phyloP scores from a whole-genome alignment of 92 coral and sea anemone genomes.

The Porites rus region DNA sequence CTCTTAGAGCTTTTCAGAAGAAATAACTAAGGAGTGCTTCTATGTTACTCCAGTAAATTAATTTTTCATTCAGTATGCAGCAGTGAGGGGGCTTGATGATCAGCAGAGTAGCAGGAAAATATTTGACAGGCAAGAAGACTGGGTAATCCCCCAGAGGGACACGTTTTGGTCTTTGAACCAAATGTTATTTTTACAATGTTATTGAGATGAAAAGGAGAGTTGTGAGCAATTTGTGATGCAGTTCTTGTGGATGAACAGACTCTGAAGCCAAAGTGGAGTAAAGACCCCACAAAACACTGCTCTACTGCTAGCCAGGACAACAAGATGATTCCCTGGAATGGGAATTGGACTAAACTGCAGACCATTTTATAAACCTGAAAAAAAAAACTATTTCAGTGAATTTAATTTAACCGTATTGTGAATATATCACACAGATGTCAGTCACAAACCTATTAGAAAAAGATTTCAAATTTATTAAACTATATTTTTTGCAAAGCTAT shows the following conservation, averaged over 20 bases:
- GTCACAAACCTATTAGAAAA: too few species aligned
- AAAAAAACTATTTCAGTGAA: not conserved
- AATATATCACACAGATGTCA: too few species aligned
- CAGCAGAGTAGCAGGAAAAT: slow-evolving; percentile 33
- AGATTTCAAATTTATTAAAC: too few species aligned
- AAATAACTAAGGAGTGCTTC: slow-evolving; percentile 4
- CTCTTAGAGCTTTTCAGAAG: not conserved
- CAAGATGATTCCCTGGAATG: slow-evolving; percentile 40
- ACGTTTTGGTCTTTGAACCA: not conserved
- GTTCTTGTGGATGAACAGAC: slow-evolving; percentile 28
- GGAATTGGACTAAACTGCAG: not conserved
- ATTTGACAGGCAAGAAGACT: slow-evolving; percentile 73
- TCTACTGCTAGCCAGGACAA: slow-evolving; percentile 72
- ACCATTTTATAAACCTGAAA: slow-evolving; percentile 57
- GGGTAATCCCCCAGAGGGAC: slow-evolving; percentile 35
- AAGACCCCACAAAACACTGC: slow-evolving; percentile 80
- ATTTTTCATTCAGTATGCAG: slow-evolving; percentile 61
- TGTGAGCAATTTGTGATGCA: slow-evolving; percentile 33
- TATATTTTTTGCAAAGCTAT: too few species aligned
- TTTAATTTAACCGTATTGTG: not conserved
- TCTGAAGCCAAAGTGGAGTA: slow-evolving; percentile 74
- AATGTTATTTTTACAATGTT: slow-evolving; percentile 31
- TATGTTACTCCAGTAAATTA: slow-evolving; percentile 30
- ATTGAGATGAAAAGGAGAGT: slow-evolving; percentile 70
- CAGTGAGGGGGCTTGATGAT: slow-evolving; percentile 50